Base-by-base conservation (phyloP, 2,113 vertebrate genomes). In the Capreolus pygargus region DNA sequence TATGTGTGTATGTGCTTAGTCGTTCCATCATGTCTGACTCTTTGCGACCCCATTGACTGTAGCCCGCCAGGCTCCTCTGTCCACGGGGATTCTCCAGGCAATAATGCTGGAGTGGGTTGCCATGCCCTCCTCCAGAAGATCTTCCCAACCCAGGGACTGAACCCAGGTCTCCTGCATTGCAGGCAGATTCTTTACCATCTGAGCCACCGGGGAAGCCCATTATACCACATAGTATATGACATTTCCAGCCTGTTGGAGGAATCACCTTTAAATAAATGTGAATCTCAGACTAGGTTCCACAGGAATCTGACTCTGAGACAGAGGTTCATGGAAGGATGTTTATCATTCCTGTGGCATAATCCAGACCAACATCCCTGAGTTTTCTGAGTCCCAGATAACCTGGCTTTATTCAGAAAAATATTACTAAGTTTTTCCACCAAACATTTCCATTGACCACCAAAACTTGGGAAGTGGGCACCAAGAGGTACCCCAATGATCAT, bases 1-100 rank as follows among this genome's bases (percentile, higher is more conserved):
- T 74, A 74, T 13, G 19, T 6, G n/a, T 74, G 67, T 39, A 19
- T 36, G n/a, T 74, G 67, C 67, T 74, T 23, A 74, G 67, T 74
- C 0, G 0, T n/a, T 74, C 67, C 1, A 19, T 74, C 23, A 5
- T 39, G 1, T 39, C n/a, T 70, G n/a, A 39, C 19, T 70, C 19
- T 23, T 39, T 39, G 19, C 0, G 0, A 70, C n/a, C 19, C 67
- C 10, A 70, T 12, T 0, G 2, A 70, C 67, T 70, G 10, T 70
- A 70, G 67, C 67, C n/a, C 0, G 0, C n/a, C 19, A 23, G n/a
- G n/a, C 1, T 70, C 19, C 19, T 39, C 67, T 70, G n/a, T 23
- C 19, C 67, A 39, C 3, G 10, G 10, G 67, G 5, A 39, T 39
- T 70, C n/a, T 70, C n/a, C 19, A 70, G 67, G 67, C n/a, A 70